These are phyloP conservation scores for Thelaira solivaga DNA, from an alignment of 2,888 invertebrate species.

Conservation along the genomic window DNA sequence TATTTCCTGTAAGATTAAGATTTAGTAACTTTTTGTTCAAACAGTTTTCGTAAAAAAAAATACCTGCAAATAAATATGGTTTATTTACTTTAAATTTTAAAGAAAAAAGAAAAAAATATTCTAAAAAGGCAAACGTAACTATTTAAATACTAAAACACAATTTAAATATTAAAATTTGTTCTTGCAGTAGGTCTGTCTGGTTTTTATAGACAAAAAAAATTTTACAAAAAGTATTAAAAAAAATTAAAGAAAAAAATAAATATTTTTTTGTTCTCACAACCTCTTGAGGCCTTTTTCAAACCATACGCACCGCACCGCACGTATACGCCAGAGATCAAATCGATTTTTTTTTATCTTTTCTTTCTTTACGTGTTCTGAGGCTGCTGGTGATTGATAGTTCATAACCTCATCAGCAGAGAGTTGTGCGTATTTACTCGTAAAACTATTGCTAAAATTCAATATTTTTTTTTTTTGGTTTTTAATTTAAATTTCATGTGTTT, in stretches of 20 bases:
- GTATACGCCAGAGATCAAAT: slow-evolving; percentile 32
- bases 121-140: no score
- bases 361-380: background rate
- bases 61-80: no score
- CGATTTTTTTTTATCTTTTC: slow-evolving; percentile 15
- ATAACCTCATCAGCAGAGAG: slow-evolving; percentile 38
- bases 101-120: no score
- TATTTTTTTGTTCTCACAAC: slow-evolving; percentile 57
- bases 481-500: background rate
- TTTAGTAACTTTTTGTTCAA: no score
- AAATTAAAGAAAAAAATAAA: slow-evolving; percentile 31
- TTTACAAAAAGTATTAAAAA: background rate
- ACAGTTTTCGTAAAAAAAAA: no score
- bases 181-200: no score
- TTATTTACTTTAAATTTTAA: no score
- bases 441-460: slow-evolving; percentile 29
- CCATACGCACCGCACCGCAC: slow-evolving; percentile 19
- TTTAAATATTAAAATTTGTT: no score
- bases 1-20: no score
- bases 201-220: slow-evolving; percentile 8
- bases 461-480: background rate
- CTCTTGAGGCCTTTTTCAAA: slow-evolving; percentile 47
- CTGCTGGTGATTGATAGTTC: slow-evolving; percentile 32
- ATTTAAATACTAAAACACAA: no score
- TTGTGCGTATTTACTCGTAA: slow-evolving; percentile 46